phyloP scores from a whole-genome alignment of 2,888 invertebrate species.

The Pseudoips prasinana region DNA sequence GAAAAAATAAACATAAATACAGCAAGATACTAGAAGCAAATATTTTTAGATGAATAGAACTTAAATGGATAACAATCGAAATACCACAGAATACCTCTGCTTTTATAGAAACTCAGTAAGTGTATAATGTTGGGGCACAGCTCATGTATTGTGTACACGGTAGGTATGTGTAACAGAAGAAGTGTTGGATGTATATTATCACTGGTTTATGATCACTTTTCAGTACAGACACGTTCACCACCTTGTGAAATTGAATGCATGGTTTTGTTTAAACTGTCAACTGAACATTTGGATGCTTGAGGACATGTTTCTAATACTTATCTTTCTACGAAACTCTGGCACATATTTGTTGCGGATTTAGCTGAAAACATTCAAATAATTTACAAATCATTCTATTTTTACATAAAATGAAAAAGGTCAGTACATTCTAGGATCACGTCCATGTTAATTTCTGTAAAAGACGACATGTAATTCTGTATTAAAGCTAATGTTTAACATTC shows the following conservation, averaged over 20 bases:
- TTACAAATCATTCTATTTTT: constrained; percentile 50
- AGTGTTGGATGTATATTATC: constrained; percentile 57
- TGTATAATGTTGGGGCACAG: constrained; percentile 31
- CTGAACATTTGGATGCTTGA: constrained; percentile 33
- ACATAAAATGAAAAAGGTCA: constrained; percentile 66
- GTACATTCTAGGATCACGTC: constrained; percentile 70
- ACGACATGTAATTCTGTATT: constrained; percentile 69
- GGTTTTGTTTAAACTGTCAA: constrained; percentile 28
- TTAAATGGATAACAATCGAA: neutral
- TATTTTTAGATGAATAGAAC: neutral
- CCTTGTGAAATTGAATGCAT: constrained; percentile 57
- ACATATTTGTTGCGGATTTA: constrained; percentile 45
- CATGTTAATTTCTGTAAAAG: constrained; percentile 61
- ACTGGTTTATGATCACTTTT: constrained; percentile 76
- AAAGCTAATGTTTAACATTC: constrained; percentile 81
- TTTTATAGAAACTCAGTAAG: constrained; percentile 38
- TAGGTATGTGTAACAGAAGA: constrained; percentile 48
- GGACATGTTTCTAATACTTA: constrained; percentile 25
- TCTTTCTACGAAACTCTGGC: constrained; percentile 42
- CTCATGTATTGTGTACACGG: constrained; percentile 26
- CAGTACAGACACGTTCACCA: constrained; percentile 71
- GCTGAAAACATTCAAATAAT: constrained; percentile 45
- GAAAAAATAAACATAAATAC: constrained; percentile 11
- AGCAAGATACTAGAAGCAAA: neutral
- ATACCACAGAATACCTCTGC: constrained; percentile 42